Conservation (phyloP, 2,797 vertebrate genomes). For the Cetoscarus ocellatus region DNA sequence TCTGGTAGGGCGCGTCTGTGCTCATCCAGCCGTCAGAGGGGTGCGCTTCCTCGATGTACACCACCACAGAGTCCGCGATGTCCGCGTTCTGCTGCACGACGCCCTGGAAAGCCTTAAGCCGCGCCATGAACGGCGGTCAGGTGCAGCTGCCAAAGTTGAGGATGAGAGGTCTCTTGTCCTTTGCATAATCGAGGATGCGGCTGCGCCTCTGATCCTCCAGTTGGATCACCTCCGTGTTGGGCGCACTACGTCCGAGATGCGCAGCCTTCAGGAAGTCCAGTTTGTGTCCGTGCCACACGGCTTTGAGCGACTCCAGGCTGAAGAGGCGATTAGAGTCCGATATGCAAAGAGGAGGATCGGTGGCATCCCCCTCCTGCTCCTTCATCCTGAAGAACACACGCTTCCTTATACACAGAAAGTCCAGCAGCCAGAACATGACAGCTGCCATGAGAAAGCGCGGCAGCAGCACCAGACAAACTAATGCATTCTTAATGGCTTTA, state of each 20-base stretch:
- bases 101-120: conserved; percentile 93
- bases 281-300: conserved; percentile 96
- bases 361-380: conserved; percentile 77
- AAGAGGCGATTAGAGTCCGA: conserved; percentile 96
- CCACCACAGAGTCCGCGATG: conserved; percentile 93
- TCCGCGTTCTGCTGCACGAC: conserved; percentile 90
- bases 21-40: conserved; percentile 97
- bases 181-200: conserved; percentile 91
- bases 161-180: conserved; percentile 90
- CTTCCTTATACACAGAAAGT: conserved; percentile 95
- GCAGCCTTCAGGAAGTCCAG: conserved; percentile 96
- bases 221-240: conserved; percentile 93
- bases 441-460: conserved; percentile 95
- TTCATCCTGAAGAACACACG: conserved; percentile 85
- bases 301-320: conserved; percentile 93
- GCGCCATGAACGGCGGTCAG: conserved; percentile 99
- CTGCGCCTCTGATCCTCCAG: conserved; percentile 86
- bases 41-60: conserved; percentile 98
- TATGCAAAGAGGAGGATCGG: conserved; percentile 94
- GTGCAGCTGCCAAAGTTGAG: conserved; percentile 99
- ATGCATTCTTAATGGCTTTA: conserved; percentile 90
- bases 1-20: conserved; percentile 94
- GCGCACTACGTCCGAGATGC: conserved; percentile 90
- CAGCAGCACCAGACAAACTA: conserved; percentile 91
- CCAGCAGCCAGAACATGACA: conserved; percentile 94